Evolutionary conservation across 2,888 invertebrate species (phyloP).

Genomic region (Tenthredo distinguenda): DNA sequence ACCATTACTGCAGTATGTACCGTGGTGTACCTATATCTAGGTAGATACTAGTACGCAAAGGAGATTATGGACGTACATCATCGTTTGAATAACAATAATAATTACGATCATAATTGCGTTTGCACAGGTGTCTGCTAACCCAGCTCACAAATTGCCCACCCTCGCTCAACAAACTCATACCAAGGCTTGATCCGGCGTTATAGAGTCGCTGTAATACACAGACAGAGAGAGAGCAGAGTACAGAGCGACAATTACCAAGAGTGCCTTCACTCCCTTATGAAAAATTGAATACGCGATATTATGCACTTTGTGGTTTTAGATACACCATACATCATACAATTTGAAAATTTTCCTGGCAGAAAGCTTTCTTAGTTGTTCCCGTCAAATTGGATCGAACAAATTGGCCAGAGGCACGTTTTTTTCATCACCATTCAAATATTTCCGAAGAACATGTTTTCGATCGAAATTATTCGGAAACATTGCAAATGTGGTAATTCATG

Average conservation of each 20-base stretch:
- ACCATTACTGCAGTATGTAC: not conserved
- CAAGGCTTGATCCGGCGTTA: not conserved
- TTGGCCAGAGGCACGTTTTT: no score
- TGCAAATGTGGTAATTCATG: not conserved
- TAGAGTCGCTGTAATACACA: not conserved
- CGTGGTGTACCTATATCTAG: not conserved
- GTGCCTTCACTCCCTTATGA: not conserved
- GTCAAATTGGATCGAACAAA: no score
- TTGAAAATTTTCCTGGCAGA: not conserved
- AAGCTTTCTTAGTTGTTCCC: not conserved
- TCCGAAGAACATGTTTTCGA: not conserved
- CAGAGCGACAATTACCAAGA: not conserved
- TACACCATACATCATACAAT: not conserved
- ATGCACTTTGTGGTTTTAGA: not conserved
- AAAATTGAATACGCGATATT: not conserved
- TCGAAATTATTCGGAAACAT: not conserved
- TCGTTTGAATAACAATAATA: slow-evolving; percentile 14
- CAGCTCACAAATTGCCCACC: slow-evolving; percentile 9
- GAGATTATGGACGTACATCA: slow-evolving; percentile 6
- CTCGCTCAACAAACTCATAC: not conserved
- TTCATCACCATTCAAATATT: not conserved
- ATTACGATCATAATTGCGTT: slow-evolving; percentile 30
- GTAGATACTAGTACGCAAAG: not conserved
- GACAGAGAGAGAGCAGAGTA: not conserved
- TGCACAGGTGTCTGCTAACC: slow-evolving; percentile 18